Evolutionary conservation across 2,888 invertebrate genomes (phyloP), one percentile per base, ranked within the genome.

Genomic region (Drosophila percnosoma): DNA sequence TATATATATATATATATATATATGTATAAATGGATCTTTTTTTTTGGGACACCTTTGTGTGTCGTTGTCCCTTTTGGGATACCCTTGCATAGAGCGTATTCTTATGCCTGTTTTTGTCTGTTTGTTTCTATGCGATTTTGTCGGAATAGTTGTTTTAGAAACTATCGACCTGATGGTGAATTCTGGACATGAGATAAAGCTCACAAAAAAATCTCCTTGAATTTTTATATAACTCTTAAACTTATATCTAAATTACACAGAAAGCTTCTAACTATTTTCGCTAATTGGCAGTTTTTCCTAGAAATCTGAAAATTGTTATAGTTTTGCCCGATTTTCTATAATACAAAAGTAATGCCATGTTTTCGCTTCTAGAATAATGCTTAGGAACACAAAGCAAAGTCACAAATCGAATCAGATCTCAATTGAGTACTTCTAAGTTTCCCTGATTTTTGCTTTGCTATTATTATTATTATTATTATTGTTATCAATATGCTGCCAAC

Each of bases 31-130:
- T 13, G 21, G 11, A 42, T 2, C 4, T 15, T 42, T 15, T 55
- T 33, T 33, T 60, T 65, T 49, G 62, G 71, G 67, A 73, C 73
- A 29, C 51, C n/a, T 40, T 13, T 36, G 27, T 52, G 59, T 63
- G 49, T 52, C 55, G 45, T 78, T 68, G 82, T 77, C 79, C 64
- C 74, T 79, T 81, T 73, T 49, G 24, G 18, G 27, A 10, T 34
- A 18, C 48, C n/a, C 21, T 62, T 27, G 3, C 8, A 5, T n/a
- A 27, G 6, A 5, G 21, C 8, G 33, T 52, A 33, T 33, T 15
- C 52, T 34, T 1, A 7, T 52, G 8, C n/a, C 40, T 1, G 4
- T 4, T n/a, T 18, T 11, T 10, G 40, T 40, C 40, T 4, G 10
- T 18, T 38, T 38, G 18, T 38, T 38, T 38, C 18, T 38, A 8